Conservation (phyloP, 2,888 invertebrate species). For the Erebia palarica region DNA sequence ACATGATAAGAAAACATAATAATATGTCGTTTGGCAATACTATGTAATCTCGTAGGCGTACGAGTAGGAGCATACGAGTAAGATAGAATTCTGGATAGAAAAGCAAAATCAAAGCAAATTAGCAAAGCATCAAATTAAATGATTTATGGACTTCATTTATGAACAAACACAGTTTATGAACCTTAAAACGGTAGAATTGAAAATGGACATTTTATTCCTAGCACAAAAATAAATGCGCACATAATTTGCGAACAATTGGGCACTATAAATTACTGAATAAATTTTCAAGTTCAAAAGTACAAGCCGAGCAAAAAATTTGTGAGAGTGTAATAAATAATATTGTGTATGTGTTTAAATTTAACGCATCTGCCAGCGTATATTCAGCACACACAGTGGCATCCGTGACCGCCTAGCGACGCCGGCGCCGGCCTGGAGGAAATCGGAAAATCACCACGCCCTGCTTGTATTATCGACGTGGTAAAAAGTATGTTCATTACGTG, state of each 20-base stretch:
- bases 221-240: conserved; percentile 1
- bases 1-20: too few species aligned
- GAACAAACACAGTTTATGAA: too few species aligned
- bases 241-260: background rate
- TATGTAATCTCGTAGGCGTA: too few species aligned
- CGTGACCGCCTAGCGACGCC: conserved; percentile 47
- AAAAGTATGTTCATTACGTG: conserved; percentile 36
- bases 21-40: too few species aligned
- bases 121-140: too few species aligned
- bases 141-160: too few species aligned
- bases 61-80: too few species aligned
- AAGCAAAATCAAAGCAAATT: too few species aligned
- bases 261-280: conserved; percentile 36
- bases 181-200: too few species aligned
- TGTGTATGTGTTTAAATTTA: conserved; percentile 59
- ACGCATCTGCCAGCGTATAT: conserved; percentile 42
- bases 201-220: background rate
- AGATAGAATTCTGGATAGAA: too few species aligned
- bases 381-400: conserved; percentile 52
- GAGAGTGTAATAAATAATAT: conserved; percentile 69
- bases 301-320: conserved; percentile 60
- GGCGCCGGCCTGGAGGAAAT: conserved; percentile 31
- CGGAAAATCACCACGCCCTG: conserved; percentile 29
- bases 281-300: conserved; percentile 54
- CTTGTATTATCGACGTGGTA: conserved; percentile 27